Conservation (phyloP, 92 coral and sea anemone genomes). For the Epizoanthus rinbou region DNA sequence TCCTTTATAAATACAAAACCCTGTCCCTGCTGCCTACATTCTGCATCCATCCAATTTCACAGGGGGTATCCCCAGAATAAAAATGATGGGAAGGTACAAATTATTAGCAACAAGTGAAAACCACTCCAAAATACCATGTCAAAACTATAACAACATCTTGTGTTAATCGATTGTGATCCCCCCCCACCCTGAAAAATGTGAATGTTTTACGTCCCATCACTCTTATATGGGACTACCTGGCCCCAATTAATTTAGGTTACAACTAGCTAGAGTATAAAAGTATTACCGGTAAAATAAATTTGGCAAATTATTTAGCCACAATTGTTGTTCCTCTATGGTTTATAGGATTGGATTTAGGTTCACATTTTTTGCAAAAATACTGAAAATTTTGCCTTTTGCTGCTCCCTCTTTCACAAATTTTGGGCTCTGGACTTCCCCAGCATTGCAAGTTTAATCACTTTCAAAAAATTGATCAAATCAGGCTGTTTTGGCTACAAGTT, state of each 20-base stretch:
- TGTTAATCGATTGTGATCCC: neutral
- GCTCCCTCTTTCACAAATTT: neutral
- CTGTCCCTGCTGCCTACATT: neutral
- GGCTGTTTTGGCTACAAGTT: neutral
- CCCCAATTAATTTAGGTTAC: conserved; percentile 5
- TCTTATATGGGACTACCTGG: conserved; percentile 11
- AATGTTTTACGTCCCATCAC: neutral
- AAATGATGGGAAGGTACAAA: neutral
- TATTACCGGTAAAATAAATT: neutral
- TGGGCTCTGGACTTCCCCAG: neutral
- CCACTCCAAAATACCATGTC: neutral
- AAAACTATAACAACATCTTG: conserved; percentile 2
- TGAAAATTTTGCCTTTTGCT: neutral
- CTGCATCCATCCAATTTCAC: neutral
- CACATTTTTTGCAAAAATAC: neutral
- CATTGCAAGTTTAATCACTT: neutral
- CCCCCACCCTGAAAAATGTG: neutral
- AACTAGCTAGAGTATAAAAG: neutral
- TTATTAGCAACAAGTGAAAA: conserved; percentile 1
- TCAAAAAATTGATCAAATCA: neutral
- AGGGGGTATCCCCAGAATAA: neutral
- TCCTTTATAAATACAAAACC: neutral
- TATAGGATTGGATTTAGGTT: neutral
- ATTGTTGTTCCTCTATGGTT: neutral
- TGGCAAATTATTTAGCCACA: neutral